Evolutionary conservation across 2,797 vertebrate species (phyloP).

Genomic region (Pyrocephalus nanus): DNA sequence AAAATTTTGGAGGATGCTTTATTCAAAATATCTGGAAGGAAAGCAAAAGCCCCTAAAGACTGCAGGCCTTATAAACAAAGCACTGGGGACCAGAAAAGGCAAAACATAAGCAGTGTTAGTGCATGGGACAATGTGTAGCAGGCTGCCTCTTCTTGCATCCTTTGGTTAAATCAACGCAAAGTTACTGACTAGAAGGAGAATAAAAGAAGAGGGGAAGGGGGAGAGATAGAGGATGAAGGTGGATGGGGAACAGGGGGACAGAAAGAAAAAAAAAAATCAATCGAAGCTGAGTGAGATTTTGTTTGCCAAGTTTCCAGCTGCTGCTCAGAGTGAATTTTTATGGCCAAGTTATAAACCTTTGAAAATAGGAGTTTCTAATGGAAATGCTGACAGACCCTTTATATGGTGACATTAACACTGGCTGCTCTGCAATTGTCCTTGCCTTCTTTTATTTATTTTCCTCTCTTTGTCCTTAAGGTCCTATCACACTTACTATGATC

Average conservation of each 20-base stretch:
- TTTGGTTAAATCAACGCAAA: neutral
- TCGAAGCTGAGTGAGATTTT: neutral
- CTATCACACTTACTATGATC: neutral
- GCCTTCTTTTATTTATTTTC: conserved; percentile 45
- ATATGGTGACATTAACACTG: conserved; percentile 58
- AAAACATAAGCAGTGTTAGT: neutral
- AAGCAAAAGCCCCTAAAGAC: neutral
- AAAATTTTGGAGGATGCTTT: neutral
- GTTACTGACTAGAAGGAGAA: neutral
- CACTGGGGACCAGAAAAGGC: neutral
- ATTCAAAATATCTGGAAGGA: neutral
- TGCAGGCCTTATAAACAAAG: neutral
- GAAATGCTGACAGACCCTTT: conserved; percentile 71
- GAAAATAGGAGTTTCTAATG: conserved; percentile 76
- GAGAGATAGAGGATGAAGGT: neutral
- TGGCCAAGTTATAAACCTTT: conserved; percentile 75
- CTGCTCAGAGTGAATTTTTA: conserved; percentile 76
- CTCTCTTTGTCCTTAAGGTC: conserved; percentile 34
- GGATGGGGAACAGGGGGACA: neutral
- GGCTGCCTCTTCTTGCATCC: neutral
- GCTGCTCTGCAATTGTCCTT: conserved; percentile 39
- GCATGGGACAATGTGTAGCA: neutral
- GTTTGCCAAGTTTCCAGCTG: conserved; percentile 60
- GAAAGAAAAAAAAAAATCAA: conserved; percentile 54
- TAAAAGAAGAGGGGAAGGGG: neutral